A percentile compares a stretch with the other conserved stretches of the same genome.
Evolutionary conservation across 2,797 vertebrate genomes (phyloP).

Genomic region (Botia kubotai): DNA sequence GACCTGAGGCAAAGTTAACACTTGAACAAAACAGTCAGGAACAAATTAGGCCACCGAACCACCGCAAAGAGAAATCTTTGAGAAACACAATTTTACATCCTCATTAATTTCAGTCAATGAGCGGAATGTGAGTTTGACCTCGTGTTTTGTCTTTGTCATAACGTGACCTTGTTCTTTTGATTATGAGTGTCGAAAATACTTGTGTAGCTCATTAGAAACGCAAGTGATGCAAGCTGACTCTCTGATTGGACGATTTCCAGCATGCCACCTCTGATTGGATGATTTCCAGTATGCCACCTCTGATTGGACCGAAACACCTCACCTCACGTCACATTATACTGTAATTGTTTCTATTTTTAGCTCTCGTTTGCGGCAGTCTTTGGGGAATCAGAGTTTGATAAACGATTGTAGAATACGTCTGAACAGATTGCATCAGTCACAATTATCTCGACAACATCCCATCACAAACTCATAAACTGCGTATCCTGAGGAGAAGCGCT

Average conservation of each 20-base stretch:
- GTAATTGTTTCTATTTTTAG: conserved; percentile 7
- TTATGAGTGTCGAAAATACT: not conserved
- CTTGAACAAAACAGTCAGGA: too few relatives aligned
- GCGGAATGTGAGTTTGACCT: conserved; percentile 30
- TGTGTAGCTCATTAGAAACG: conserved; percentile 27
- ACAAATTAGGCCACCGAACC: too few relatives aligned
- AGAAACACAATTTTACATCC: too few relatives aligned
- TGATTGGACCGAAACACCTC: conserved; percentile 39
- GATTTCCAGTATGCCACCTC: conserved; percentile 20
- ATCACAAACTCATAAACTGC: conserved; percentile 44
- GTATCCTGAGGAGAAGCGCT: conserved; percentile 20
- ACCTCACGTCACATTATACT: conserved; percentile 18
- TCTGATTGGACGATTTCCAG: conserved; percentile 28
- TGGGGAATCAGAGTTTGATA: conserved; percentile 23
- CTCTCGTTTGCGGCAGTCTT: not conserved
- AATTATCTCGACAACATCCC: conserved; percentile 15
- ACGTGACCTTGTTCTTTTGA: conserved; percentile 29
- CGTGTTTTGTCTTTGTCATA: not conserved
- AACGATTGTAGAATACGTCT: conserved; percentile 32
- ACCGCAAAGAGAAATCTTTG: not conserved
- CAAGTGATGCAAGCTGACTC: conserved; percentile 32
- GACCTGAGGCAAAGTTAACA: too few relatives aligned
- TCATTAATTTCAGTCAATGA: too few relatives aligned
- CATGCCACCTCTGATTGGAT: conserved; percentile 37
- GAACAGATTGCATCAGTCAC: conserved; percentile 34